Evolutionary conservation across 2,113 vertebrate genomes (phyloP), one percentile per base, ranked within the genome.

Genomic region (Microcebus griseorufus): DNA sequence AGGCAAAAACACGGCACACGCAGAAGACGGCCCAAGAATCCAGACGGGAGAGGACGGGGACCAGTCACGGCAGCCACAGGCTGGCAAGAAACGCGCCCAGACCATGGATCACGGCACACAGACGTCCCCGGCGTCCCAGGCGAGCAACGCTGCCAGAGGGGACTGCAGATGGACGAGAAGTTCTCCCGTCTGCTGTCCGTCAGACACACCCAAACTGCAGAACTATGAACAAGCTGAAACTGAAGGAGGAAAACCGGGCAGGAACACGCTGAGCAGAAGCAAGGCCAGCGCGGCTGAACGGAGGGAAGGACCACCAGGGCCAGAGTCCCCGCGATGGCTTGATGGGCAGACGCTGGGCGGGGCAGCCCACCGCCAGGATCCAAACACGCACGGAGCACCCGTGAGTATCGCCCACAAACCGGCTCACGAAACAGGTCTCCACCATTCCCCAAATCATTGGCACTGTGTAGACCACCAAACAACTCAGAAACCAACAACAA

Each of bases 31-130:
- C 53, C 16, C 16, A 55, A 17, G 53, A 55, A 55, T 55, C 53
- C 53, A 55, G 53, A 53, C 53, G 16, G 5, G 53, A 55, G 53
- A 18, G 5, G 53, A 18, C 1, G 53, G 53, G 53, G 18, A 5
- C 0, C 1, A 55, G 55, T 58, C 55, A 58, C 6, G 6, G 17
- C 55, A 8, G 55, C 17, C 17, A 18, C 55, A 8, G 55, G 20
- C 55, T 2, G 6, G 20, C 17, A 2, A 58, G 17, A 4, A 1
- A 20, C 0, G 5, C 10, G 2, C 2, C 13, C 16, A 17, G n/a
- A 1, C 5, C 34, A 2, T 4, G 4, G 9, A 1, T 27, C 53
- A 22, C 7, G 4, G 9, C 29, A 37, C 16, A 16, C 20, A 23
- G 29, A 81, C 3, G 22, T 25, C 20, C 8, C 8, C 1, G 7